A percentile compares a stretch with the other conserved stretches of the same genome.
Evolutionary conservation across 2,888 invertebrate species (phyloP).

Genomic region (Drosophila cracens): DNA sequence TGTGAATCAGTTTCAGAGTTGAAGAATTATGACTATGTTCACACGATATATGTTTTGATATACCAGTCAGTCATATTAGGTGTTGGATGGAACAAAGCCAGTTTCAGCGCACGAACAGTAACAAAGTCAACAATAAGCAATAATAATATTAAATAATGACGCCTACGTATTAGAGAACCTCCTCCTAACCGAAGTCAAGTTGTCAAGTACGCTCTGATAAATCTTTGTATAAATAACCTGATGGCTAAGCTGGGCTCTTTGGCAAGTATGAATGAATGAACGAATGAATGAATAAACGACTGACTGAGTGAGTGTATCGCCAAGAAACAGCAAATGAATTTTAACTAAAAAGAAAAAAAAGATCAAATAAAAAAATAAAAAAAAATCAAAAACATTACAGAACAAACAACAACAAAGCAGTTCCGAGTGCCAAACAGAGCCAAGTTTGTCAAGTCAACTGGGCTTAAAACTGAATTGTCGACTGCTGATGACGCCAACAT

Average conservation of each 20-base stretch:
- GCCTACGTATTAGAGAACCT: slow-evolving; percentile 54
- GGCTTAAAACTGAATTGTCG: slow-evolving; percentile 32
- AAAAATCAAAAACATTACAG: slow-evolving; percentile 33
- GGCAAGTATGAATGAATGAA: slow-evolving; percentile 41
- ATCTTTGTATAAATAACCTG: slow-evolving; percentile 54
- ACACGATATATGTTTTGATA: neutral
- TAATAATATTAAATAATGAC: slow-evolving; percentile 32
- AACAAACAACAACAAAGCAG: slow-evolving; percentile 53
- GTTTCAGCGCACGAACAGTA: slow-evolving; percentile 11
- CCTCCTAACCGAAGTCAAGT: slow-evolving; percentile 37
- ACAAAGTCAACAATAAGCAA: slow-evolving; percentile 34
- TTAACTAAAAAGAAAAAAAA: slow-evolving; percentile 55
- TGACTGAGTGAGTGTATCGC: slow-evolving; percentile 48
- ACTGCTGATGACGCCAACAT: slow-evolving; percentile 70
- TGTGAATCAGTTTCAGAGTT: neutral
- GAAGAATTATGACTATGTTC: neutral
- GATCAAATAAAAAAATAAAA: slow-evolving; percentile 8
- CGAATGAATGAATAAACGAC: slow-evolving; percentile 46
- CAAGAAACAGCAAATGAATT: slow-evolving; percentile 57
- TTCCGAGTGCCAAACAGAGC: slow-evolving; percentile 69
- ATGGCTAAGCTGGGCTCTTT: slow-evolving; percentile 54
- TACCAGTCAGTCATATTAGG: slow-evolving; percentile 16
- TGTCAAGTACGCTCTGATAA: slow-evolving; percentile 70
- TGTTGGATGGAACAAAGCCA: slow-evolving; percentile 1
- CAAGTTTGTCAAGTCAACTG: slow-evolving; percentile 72